These are phyloP conservation scores for Polietes domitor DNA, from an alignment of 2,888 invertebrate genomes.

Conservation along the genomic window DNA sequence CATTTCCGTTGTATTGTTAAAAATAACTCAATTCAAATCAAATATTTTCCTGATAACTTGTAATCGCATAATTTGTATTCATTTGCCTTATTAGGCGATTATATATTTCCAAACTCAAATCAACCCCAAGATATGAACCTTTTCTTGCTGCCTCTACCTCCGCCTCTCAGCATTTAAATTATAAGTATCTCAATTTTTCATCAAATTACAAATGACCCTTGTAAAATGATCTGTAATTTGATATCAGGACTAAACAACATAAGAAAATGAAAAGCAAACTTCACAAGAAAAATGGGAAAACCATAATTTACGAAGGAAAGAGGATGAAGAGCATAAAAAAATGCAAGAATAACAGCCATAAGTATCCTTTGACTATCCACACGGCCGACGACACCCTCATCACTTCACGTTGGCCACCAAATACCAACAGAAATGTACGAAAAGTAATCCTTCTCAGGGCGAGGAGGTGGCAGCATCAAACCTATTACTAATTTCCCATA, in stretches of 20 bases:
- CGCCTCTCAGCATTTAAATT: too few species aligned
- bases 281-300: background rate
- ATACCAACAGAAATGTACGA: background rate
- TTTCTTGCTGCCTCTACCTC: too few species aligned
- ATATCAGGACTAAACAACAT: constrained; percentile 34
- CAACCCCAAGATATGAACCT: background rate
- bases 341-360: background rate
- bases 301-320: too few species aligned
- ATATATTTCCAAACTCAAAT: background rate
- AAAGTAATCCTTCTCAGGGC: constrained; percentile 35
- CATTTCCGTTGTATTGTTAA: too few species aligned
- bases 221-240: constrained; percentile 59
- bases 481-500: constrained; percentile 51
- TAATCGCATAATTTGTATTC: constrained; percentile 11
- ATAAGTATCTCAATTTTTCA: constrained; percentile 45
- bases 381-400: background rate
- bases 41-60: background rate
- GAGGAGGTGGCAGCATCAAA: background rate
- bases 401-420: background rate
- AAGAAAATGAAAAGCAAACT: background rate
- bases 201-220: constrained; percentile 55
- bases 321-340: too few species aligned
- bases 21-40: too few species aligned
- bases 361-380: background rate
- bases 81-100: background rate